Base-by-base conservation (phyloP, 2,888 invertebrate genomes). In the Rhagophthalmus giganteus region DNA sequence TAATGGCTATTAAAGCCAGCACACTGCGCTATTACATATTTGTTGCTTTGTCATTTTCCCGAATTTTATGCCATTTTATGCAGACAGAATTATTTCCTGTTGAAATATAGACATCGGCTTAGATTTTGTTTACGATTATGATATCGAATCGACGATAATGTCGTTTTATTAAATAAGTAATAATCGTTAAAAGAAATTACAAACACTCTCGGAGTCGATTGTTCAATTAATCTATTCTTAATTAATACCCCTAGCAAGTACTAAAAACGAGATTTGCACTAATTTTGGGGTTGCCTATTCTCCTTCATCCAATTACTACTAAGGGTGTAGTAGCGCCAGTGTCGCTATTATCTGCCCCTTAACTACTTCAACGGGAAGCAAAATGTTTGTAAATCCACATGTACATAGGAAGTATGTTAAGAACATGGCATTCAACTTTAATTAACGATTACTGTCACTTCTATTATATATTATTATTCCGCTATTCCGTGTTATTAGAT, bases 1-100 rank as follows among this genome's bases (percentile, higher is more conserved):
- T 71, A 71, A 71, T 71, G 67, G 71, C 67, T 63, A 68, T 71
- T 71, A 71, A 68, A 70, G 63, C 65, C 51, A 58, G 61, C 63
- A 66, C 63, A 64, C 64, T 63, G 63, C 64, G 66, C 69, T 68
- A 66, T 67, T 67, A 66, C 65, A 62, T 66, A 65, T 67, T 67
- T 66, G 67, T 67, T 66, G 65, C 65, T 67, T 66, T 66, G 66
- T 66, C 66, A 61, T 65, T 66, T 62, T 40, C 39, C 54, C 39
- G 37, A 45, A 54, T 54, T 54, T 54, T 44, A 45, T 39, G 35
- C 40, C 45, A 15, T n/a, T 45, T 54, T 44, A 42, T 25, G 48
- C 16, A 38, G 35, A 37, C 42, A 35, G 32, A 50, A 38, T 50
- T 42, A 44, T 50, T 44, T 37, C 32, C 41, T 48, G 49, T 14